Conservation (phyloP, 2,888 invertebrate genomes). For the Aphrophora alni region DNA sequence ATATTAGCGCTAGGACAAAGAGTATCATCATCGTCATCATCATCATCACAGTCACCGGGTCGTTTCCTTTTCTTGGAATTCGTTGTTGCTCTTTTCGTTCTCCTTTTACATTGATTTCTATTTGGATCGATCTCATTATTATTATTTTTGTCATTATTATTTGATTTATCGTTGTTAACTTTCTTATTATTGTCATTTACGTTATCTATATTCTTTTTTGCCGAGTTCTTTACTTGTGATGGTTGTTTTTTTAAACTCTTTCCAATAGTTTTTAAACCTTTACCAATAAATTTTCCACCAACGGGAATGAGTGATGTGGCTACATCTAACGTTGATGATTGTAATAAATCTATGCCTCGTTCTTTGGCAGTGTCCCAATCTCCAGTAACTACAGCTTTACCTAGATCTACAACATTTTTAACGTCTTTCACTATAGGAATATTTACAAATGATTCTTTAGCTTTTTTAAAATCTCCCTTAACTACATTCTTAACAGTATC, state of each 20-base stretch:
- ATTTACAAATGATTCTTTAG: conserved; percentile 30
- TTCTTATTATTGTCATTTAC: conserved; percentile 12
- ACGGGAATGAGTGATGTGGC: conserved; percentile 34
- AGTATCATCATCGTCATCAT: conserved; percentile 23
- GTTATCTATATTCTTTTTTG: conserved; percentile 10
- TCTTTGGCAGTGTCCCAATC: conserved; percentile 38
- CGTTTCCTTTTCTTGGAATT: not conserved
- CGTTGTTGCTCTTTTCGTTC: conserved; percentile 21
- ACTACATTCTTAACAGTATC: conserved; percentile 37
- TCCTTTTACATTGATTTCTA: conserved; percentile 19
- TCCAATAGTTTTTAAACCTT: conserved; percentile 23
- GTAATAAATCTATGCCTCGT: conserved; percentile 32
- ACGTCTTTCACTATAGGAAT: conserved; percentile 41
- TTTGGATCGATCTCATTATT: conserved; percentile 17
- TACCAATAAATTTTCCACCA: conserved; percentile 35
- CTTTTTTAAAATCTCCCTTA: conserved; percentile 37
- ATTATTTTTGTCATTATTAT: not conserved
- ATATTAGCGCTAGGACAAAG: not conserved
- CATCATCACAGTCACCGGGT: conserved; percentile 12
- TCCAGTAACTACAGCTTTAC: conserved; percentile 36
- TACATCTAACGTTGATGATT: conserved; percentile 24
- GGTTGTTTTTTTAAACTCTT: conserved; percentile 23
- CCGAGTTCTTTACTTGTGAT: conserved; percentile 14
- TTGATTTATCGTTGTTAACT: conserved; percentile 20
- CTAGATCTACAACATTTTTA: conserved; percentile 35